Percentiles rank a stretch among this genome's conserved stretches.
These are phyloP conservation scores for Lepilemur septentrionalis DNA, from an alignment of 2,797 vertebrate species.

Conservation along the genomic window DNA sequence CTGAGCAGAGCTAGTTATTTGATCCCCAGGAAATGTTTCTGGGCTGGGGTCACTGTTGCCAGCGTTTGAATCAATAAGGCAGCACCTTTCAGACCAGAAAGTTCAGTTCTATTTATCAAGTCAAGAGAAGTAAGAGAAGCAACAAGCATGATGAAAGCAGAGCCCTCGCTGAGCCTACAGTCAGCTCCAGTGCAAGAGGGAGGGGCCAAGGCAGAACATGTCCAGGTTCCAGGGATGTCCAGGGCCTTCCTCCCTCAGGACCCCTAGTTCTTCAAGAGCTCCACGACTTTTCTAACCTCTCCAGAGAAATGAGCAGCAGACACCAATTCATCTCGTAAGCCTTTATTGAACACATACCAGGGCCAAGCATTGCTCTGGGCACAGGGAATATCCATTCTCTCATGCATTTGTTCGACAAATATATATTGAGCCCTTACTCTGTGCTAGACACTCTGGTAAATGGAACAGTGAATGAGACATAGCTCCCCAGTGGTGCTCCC, in stretches of 20 bases:
- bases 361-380: background rate
- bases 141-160: background rate
- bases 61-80: conserved; percentile 71
- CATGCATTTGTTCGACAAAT: background rate
- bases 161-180: background rate
- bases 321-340: background rate
- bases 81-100: conserved; percentile 59
- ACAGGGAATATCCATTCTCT: background rate
- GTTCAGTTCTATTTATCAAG: conserved; percentile 71
- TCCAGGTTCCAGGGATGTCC: background rate
- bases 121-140: conserved; percentile 35
- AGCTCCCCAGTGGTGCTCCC: background rate
- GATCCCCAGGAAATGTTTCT: conserved; percentile 81
- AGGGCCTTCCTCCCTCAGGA: background rate
- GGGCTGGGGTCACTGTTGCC: conserved; percentile 68
- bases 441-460: background rate
- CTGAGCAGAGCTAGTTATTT: conserved; percentile 71
- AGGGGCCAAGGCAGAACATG: background rate
- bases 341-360: background rate
- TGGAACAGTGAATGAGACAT: background rate
- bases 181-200: background rate
- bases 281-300: background rate
- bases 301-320: background rate
- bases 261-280: background rate
- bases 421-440: background rate